phyloP scores from a whole-genome alignment of 1,140 invertebrate species.

The Plodia interpunctella region DNA sequence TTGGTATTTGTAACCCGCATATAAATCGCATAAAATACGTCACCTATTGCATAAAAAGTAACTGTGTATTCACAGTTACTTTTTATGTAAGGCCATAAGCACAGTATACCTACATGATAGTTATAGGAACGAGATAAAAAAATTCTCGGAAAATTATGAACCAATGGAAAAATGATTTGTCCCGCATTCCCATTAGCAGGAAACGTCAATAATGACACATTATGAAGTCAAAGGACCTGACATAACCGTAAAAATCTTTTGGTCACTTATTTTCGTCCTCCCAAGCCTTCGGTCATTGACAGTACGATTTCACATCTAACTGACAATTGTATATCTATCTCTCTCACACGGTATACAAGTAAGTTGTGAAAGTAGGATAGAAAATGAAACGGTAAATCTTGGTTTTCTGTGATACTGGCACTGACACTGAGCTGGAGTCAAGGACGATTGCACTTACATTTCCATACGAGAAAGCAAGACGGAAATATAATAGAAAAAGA shows the following conservation, averaged over 20 bases:
- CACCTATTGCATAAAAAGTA: too few relatives aligned
- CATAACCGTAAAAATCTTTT: constrained; percentile 47
- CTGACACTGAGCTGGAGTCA: constrained; percentile 49
- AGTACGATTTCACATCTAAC: constrained; percentile 50
- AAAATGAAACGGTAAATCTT: constrained; percentile 61
- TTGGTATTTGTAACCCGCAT: too few relatives aligned
- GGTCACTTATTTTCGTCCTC: constrained; percentile 57
- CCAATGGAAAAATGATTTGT: background rate
- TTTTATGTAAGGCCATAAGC: too few relatives aligned
- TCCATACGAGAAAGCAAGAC: constrained; percentile 38
- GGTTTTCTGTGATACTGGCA: constrained; percentile 30
- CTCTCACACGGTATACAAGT: constrained; percentile 27
- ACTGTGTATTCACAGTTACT: too few relatives aligned
- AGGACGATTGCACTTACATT: constrained; percentile 59
- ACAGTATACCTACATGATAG: too few relatives aligned
- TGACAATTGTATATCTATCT: constrained; percentile 49
- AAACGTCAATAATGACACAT: background rate
- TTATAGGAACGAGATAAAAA: too few relatives aligned
- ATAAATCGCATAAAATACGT: too few relatives aligned
- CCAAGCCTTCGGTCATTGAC: constrained; percentile 63
- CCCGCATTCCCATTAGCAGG: background rate
- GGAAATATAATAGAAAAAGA: constrained; percentile 35
- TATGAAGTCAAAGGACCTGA: constrained; percentile 54
- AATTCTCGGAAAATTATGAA: too few relatives aligned
- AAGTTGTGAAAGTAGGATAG: constrained; percentile 32